Evolutionary conservation across 2,113 vertebrate species (phyloP).

Genomic region (Perca schrenkii): DNA sequence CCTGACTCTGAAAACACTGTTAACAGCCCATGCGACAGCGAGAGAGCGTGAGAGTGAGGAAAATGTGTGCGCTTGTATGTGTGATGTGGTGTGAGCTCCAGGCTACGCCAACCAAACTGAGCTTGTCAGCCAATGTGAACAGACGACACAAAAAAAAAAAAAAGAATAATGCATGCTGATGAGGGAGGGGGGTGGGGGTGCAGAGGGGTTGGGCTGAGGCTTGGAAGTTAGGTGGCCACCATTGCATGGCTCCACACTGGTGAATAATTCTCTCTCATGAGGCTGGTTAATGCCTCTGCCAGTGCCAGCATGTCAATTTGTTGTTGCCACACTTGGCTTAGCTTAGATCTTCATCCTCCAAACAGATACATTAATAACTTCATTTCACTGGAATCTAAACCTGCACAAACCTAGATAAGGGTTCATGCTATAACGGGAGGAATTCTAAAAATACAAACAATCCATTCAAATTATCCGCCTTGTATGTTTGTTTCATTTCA

Average conservation of each 20-base stretch:
- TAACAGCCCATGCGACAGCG: slow-evolving; percentile 60
- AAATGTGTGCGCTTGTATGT: slow-evolving; percentile 38
- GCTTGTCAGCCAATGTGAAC: slow-evolving; percentile 60
- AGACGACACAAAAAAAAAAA: slow-evolving; percentile 46
- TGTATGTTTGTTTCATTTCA: background rate
- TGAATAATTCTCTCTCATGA: slow-evolving; percentile 82
- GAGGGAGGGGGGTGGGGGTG: slow-evolving; percentile 24
- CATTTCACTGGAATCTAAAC: background rate
- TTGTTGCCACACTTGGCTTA: slow-evolving; percentile 35
- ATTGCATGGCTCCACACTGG: slow-evolving; percentile 32
- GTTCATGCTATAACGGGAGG: too few relatives aligned
- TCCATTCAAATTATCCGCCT: background rate
- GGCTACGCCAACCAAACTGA: slow-evolving; percentile 59
- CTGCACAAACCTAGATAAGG: background rate
- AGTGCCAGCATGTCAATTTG: slow-evolving; percentile 56
- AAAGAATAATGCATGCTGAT: slow-evolving; percentile 80
- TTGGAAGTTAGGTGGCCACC: slow-evolving; percentile 72
- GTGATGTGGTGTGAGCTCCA: slow-evolving; percentile 67
- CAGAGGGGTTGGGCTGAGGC: slow-evolving; percentile 28
- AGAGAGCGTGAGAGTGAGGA: slow-evolving; percentile 43
- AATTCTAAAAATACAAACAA: background rate
- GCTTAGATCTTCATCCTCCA: slow-evolving; percentile 23
- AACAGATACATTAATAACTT: background rate
- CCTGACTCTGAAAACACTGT: slow-evolving; percentile 67
- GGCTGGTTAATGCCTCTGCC: slow-evolving; percentile 34